Base-by-base conservation (phyloP, 2,113 vertebrate species). In the Mesocricetus auratus region DNA sequence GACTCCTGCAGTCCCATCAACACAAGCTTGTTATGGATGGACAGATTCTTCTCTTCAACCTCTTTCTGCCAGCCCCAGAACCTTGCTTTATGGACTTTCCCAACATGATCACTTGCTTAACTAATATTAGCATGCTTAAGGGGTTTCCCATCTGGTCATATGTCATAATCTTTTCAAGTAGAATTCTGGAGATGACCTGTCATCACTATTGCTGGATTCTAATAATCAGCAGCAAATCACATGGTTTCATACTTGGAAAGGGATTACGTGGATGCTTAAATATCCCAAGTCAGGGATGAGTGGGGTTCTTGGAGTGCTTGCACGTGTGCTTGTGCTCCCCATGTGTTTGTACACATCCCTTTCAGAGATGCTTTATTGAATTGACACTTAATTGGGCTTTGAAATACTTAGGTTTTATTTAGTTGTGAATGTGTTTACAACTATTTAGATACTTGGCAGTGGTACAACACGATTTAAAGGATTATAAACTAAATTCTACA, bases 391-490 rank as follows among this genome's bases (percentile, higher is more conserved):
- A 92, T 62, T 66, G 77, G 36, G 36, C 94, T 93, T 91, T 93
- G 10, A 89, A 83, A 75, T 95, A 77, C 90, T 47, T 71, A 39
- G 15, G 39, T 87, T 97, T 86, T 13, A 77, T 83, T 91, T 94
- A 82, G 91, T 47, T 73, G 45, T 10, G 39, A 60, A 47, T 33
- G 7, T 78, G 26, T 68, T 74, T 66, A 87, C n/a, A 90, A 36
- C 68, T 87, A 87, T 93, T 73, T 88, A 97, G 78, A 62, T 79
- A 85, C 33, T 85, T 95, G 66, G 26, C 42, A 94, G 33, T 83
- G 93, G 7, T 96, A 81, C 39, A 92, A 29, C 62, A 71, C n/a
- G 6, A 92, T 94, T 75, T 68, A 42, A 75, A 90, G 22, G 42
- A 42, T 88, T 87, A 73, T 53, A 78, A 71, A 7, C 50, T 96